Base-by-base conservation (phyloP, 2,797 vertebrate species). In the Hyperoplus lanceolatus region DNA sequence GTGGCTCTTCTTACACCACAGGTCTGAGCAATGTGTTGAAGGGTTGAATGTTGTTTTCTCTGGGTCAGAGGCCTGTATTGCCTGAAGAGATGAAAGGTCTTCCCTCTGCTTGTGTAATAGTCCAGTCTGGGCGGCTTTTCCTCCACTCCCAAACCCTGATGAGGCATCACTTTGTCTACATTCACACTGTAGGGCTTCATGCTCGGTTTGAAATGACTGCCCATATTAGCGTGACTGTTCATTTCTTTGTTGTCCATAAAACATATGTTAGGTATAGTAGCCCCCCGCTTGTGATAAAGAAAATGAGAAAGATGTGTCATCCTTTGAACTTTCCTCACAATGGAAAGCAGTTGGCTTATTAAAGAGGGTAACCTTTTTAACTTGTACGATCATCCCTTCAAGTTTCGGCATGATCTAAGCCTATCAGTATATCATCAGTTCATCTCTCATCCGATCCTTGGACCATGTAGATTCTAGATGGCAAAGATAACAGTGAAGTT, bases 51-150 rank as follows among this genome's bases (percentile, higher is more conserved):
- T 49, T 50, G 56, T 54, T 77, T 61, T 69, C 43, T 71, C 36
- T 56, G 15, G 14, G 65, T 77, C 53, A 29, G 75, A 62, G 46
- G 69, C 42, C 50, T 46, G 21, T 85, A 2, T 54, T 70, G 62
- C 57, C 55, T 56, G 6, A 45, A 58, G 42, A 64, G 77, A 80
- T 84, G 61, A 86, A 83, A 84, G 51, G 8, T 49, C 45, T 67
- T 16, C 38, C 56, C n/a, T 56, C 57, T 57, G 48, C 54, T 67
- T 59, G 14, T 74, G 59, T 49, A 62, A 63, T 29, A 29, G 29
- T 61, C 66, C 18, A 51, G 29, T 36, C 55, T 29, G 53, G 13
- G 8, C 49, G 64, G 14, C 12, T 57, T 45, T 11, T 16, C 6
- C 16, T 45, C 5, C 42, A 13, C 46, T 46, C n/a, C 4, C 56